Conservation (phyloP, 2,113 vertebrate genomes). For the Arvicanthis niloticus region DNA sequence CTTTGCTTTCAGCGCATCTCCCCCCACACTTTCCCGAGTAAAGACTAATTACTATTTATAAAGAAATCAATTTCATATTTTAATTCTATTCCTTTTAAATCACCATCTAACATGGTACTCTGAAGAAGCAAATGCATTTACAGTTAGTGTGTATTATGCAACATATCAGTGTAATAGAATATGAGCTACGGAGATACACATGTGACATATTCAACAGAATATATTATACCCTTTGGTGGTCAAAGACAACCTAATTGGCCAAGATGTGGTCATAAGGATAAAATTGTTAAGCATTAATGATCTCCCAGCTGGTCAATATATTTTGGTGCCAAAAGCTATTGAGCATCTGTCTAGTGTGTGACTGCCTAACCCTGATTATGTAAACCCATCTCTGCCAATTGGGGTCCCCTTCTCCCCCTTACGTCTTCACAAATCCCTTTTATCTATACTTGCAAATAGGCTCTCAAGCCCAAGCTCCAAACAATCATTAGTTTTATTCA, state of each 20-base stretch:
- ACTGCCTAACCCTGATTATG: constrained; percentile 70
- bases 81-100: constrained; percentile 52
- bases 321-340: constrained; percentile 81
- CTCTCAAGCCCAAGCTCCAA: constrained; percentile 13
- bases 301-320: constrained; percentile 82
- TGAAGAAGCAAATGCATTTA: constrained; percentile 57
- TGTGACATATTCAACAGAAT: constrained; percentile 63
- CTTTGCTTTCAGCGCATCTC: constrained; percentile 10
- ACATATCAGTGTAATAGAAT: constrained; percentile 59
- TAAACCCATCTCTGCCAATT: constrained; percentile 69
- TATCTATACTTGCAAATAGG: constrained; percentile 64
- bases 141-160: constrained; percentile 72
- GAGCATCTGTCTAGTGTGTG: constrained; percentile 77
- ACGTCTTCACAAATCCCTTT: constrained; percentile 47
- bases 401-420: constrained; percentile 50
- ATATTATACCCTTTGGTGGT: constrained; percentile 70
- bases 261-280: constrained; percentile 76
- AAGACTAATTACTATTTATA: constrained; percentile 27
- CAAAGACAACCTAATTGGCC: constrained; percentile 78
- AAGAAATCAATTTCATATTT: constrained; percentile 63
- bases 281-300: constrained; percentile 78
- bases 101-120: constrained; percentile 4
- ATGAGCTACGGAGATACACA: not conserved
- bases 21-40: not conserved
- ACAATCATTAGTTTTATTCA: constrained; percentile 61